These are phyloP conservation scores for Drosophila melanosoma DNA, from an alignment of 2,888 invertebrate genomes.

Conservation along the genomic window DNA sequence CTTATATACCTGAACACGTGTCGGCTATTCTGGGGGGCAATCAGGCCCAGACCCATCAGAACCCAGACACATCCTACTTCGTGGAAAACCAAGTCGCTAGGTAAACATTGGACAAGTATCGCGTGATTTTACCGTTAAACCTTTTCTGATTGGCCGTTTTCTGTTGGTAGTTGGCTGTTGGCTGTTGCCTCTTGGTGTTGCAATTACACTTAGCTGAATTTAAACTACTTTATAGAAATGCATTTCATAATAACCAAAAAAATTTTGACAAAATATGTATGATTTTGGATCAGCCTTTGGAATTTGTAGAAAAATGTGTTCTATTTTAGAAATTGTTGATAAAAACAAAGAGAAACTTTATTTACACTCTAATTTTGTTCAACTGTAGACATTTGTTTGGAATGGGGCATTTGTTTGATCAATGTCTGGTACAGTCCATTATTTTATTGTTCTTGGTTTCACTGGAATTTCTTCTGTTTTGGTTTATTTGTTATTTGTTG, in stretches of 20 bases:
- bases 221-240: not conserved
- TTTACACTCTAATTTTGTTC: not conserved
- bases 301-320: too few relatives aligned
- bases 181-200: not conserved
- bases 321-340: not conserved
- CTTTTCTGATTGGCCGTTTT: slow-evolving; percentile 62
- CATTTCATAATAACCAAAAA: not conserved
- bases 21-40: slow-evolving; percentile 34
- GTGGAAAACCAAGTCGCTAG: slow-evolving; percentile 51
- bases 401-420: slow-evolving; percentile 66
- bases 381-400: not conserved
- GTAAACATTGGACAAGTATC: slow-evolving; percentile 64
- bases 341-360: not conserved
- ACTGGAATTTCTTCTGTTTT: slow-evolving; percentile 9
- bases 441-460: slow-evolving; percentile 47
- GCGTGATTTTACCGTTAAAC: slow-evolving; percentile 72
- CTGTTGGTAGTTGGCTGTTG: slow-evolving; percentile 1
- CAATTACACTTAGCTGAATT: not conserved
- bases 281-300: too few relatives aligned
- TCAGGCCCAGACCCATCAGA: not conserved
- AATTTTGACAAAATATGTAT: too few relatives aligned
- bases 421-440: slow-evolving; percentile 56
- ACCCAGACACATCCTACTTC: slow-evolving; percentile 15
- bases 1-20: slow-evolving; percentile 63
- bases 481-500: slow-evolving; percentile 31